phyloP scores from a whole-genome alignment of 2,797 vertebrate species.

The Gorsachius magnificus region DNA sequence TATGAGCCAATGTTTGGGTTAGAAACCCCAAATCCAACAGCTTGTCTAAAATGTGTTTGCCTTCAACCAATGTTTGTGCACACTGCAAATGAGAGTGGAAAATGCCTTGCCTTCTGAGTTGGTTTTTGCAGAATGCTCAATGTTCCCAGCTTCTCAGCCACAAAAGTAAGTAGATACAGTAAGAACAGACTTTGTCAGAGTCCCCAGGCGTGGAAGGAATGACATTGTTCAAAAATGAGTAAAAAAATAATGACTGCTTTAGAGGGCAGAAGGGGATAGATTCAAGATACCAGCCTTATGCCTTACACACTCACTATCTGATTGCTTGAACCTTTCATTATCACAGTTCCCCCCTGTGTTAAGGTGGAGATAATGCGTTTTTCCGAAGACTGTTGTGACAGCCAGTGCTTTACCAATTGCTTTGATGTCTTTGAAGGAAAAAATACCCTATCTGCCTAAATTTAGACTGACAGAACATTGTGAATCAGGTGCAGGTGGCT shows the following conservation, averaged over 20 bases:
- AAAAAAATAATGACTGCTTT: not conserved
- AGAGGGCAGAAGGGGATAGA: not conserved
- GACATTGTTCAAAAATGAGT: not conserved
- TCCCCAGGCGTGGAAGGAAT: not conserved
- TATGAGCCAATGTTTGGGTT: not conserved
- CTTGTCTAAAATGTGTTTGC: not conserved
- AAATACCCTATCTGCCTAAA: constrained; percentile 24
- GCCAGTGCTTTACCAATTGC: constrained; percentile 13
- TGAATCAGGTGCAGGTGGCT: constrained; percentile 12
- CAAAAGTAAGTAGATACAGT: not conserved
- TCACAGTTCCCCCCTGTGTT: not conserved
- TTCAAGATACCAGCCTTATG: not conserved
- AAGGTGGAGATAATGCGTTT: constrained; percentile 16
- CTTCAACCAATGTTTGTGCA: not conserved
- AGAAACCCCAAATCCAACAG: not conserved
- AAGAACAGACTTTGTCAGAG: not conserved
- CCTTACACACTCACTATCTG: not conserved
- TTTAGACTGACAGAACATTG: not conserved
- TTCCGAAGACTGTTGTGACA: constrained; percentile 17
- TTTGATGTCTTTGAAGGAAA: constrained; percentile 30
- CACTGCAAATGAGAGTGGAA: not conserved
- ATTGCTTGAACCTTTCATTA: constrained; percentile 29
- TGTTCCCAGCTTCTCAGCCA: not conserved
- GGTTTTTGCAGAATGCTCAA: not conserved
- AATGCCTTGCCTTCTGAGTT: not conserved